Base-by-base conservation (phyloP, 2,113 vertebrate genomes). In the Tetrax tetrax region DNA sequence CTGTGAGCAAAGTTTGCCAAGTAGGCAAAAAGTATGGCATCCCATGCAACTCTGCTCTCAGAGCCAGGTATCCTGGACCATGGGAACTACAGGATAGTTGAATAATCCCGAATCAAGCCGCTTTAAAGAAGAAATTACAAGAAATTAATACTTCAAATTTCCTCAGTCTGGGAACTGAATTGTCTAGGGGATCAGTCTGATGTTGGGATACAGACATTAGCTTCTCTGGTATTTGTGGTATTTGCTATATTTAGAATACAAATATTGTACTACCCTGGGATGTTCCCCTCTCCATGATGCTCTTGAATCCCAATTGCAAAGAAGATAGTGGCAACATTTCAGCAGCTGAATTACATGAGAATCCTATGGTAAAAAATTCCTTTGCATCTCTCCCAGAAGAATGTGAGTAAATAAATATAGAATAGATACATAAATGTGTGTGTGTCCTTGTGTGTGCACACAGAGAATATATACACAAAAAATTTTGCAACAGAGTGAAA, bases 221-320 rank as follows among this genome's bases (percentile, higher is more conserved):
- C 95, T 84, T 76, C 95, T 91, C 90, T 93, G 96, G 96, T 92
- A 96, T 96, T 95, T 92, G 76, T 95, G 96, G 95, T 72, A 96
- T 97, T 97, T 87, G 86, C 94, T 96, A 95, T 96, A 92, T 96
- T 96, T 96, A 96, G 96, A 96, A 86, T 80, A 57, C 81, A 97
- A 97, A 97, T 91, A 96, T 90, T 96, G 87, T 96, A 91, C 94
- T 91, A 70, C 89, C 93, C 96, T 95, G 92, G 94, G 96, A 96
- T 93, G 94, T 90, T 95, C 90, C 91, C 81, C 74, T 20, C 23
- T 95, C 77, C 0, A 0, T 48, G 87, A 96, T 83, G 96, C 81
- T 94, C 74, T 87, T 29, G 3, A 94, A 87, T 95, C 83, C 74
- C 87, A 91, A 69, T 7, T 84, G 91, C 87, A 91, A 89, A 84